A percentile compares a stretch with the other conserved stretches of the same genome.
Evolutionary conservation across 37 sponge, comb jelly and placozoan species (phyloP).

Genomic region (Oopsacas minuta): DNA sequence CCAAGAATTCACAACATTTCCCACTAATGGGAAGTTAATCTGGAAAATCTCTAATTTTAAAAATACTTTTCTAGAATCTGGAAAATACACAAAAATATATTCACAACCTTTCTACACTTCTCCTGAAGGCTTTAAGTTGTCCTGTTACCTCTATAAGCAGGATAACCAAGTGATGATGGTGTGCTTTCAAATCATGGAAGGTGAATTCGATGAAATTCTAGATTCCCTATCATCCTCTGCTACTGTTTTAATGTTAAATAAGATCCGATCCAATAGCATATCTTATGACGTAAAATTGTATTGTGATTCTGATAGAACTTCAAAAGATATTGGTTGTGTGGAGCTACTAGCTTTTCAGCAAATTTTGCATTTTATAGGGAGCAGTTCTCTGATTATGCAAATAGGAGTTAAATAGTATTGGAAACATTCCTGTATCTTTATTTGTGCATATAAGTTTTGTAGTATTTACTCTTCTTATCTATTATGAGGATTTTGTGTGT

Average conservation of each 20-base stretch:
- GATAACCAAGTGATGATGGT: background rate
- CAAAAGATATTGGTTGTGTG: background rate
- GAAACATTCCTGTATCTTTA: background rate
- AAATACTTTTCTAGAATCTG: background rate
- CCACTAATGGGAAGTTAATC: background rate
- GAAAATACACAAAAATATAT: background rate
- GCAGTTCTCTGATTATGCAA: background rate
- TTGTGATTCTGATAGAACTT: background rate
- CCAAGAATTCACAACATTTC: background rate
- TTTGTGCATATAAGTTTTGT: no score
- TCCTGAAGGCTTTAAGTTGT: background rate
- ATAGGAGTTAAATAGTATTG: background rate
- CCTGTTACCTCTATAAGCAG: background rate
- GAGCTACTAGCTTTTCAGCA: background rate
- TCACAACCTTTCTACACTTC: background rate
- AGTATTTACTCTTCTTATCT: no score
- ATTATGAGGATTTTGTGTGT: no score
- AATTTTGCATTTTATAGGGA: background rate
- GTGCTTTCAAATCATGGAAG: background rate
- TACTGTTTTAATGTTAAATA: background rate
- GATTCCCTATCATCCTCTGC: background rate
- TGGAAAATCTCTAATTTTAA: background rate
- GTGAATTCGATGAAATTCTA: background rate
- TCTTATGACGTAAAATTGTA: background rate
- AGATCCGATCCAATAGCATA: background rate